These are phyloP conservation scores for Eptatretus burgeri DNA, from an alignment of 2,113 vertebrate genomes.

Conservation along the genomic window DNA sequence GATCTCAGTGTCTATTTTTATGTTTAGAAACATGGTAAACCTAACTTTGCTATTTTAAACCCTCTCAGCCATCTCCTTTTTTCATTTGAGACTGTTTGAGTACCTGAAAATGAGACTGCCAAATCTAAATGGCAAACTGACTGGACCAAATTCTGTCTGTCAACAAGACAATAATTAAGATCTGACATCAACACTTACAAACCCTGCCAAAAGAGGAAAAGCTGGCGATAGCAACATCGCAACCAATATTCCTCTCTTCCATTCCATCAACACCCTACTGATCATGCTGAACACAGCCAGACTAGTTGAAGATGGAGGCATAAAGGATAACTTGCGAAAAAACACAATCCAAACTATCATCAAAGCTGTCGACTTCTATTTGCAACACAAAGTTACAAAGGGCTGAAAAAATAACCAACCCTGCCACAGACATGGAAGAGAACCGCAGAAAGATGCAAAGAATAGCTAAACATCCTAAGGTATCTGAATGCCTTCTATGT, in stretches of 20 bases:
- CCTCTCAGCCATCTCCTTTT: too few relatives aligned
- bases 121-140: too few relatives aligned
- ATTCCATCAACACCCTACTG: conserved; percentile 1
- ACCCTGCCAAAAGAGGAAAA: neutral
- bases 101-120: too few relatives aligned
- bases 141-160: too few relatives aligned
- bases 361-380: conserved; percentile 6
- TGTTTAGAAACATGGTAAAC: too few relatives aligned
- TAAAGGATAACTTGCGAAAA: neutral
- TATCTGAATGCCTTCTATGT: too few relatives aligned
- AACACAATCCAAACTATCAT: conserved; percentile 7
- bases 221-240: neutral
- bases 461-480: too few relatives aligned
- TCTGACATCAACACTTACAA: neutral
- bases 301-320: neutral
- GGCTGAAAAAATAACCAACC: neutral
- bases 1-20: too few relatives aligned
- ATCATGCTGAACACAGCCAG: neutral
- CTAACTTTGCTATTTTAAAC: too few relatives aligned
- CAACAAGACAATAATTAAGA: conserved; percentile 5
- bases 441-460: conserved; percentile 5
- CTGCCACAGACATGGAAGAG: neutral
- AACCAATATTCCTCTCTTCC: neutral
- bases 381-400: neutral
- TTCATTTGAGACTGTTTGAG: too few relatives aligned